Conservation (phyloP, 1,140 invertebrate genomes). For the Listronotus bonariensis region DNA sequence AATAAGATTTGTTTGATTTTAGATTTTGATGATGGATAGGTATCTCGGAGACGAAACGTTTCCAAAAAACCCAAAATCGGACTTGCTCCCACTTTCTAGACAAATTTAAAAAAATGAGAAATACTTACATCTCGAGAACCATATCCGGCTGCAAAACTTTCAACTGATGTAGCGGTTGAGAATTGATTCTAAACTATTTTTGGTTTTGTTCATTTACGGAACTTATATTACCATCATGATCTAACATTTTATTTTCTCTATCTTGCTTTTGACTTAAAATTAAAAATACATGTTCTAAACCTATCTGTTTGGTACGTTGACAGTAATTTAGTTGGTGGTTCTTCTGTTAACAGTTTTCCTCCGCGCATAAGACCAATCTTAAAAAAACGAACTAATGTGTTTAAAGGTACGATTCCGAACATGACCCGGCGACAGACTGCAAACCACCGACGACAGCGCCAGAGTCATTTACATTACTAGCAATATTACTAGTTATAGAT, state of each 20-base stretch:
- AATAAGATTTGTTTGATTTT: too few species aligned
- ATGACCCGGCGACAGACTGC: too few species aligned
- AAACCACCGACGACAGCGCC: too few species aligned
- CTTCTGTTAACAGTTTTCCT: conserved; percentile 83
- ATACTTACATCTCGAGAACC: conserved; percentile 40
- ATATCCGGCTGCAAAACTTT: conserved; percentile 26
- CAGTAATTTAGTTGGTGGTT: conserved; percentile 72
- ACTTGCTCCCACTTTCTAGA: too few species aligned
- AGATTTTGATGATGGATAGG: too few species aligned
- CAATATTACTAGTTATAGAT: too few species aligned
- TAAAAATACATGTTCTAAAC: conserved; percentile 75
- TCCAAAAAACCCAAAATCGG: too few species aligned
- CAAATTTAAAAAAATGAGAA: too few species aligned
- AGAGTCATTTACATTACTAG: too few species aligned
- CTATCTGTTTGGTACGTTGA: conserved; percentile 64
- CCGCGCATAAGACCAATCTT: conserved; percentile 90
- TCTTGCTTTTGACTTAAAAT: conserved; percentile 67
- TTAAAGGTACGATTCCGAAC: too few species aligned
- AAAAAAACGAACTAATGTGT: too few species aligned
- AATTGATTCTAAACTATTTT: neutral
- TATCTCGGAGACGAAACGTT: too few species aligned
- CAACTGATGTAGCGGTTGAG: conserved; percentile 16
- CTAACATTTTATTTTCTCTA: neutral
- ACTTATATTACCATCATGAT: neutral
- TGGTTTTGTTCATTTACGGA: neutral